Evolutionary conservation across 2,888 invertebrate genomes (phyloP), one percentile per base, ranked within the genome.

Genomic region (Invenusta paracnida): DNA sequence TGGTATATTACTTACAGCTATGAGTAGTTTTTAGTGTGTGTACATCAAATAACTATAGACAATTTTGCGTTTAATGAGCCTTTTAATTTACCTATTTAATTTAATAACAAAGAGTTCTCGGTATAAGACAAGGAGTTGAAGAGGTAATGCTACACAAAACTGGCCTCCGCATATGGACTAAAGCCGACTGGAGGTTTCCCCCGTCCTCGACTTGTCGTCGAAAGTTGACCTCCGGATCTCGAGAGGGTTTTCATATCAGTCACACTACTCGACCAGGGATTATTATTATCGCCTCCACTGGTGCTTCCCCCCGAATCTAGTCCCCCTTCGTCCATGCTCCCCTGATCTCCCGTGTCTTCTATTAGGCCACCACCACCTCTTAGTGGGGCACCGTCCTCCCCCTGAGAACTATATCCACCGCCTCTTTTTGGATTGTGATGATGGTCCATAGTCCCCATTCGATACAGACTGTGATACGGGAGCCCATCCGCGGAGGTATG

Each of bases 91-190:
- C n/a, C n/a, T n/a, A n/a, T n/a, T n/a, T n/a, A n/a, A n/a, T n/a
- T n/a, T n/a, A n/a, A n/a, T n/a, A n/a, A n/a, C n/a, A n/a, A n/a
- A n/a, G n/a, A n/a, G n/a, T n/a, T n/a, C n/a, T n/a, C n/a, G n/a
- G n/a, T n/a, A n/a, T n/a, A n/a, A n/a, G n/a, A n/a, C n/a, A n/a
- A n/a, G n/a, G n/a, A n/a, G n/a, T n/a, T n/a, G n/a, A n/a, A n/a
- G n/a, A n/a, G n/a, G n/a, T n/a, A n/a, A n/a, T n/a, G 48, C 48
- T 73, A 73, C 73, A 73, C 73, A 73, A 73, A 73, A 23, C 73
- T 73, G 17, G 73, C 73, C 73, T 73, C 73, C 27, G 73, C 73
- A 73, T 73, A 73, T n/a, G 73, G 73, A 73, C 73, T 73, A 25
- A 13, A 73, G 27, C 11, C 2, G 25, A 23, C 23, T 23, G 5